Evolutionary conservation across 2,888 invertebrate species (phyloP).

Genomic region (Vesta saturnalis): DNA sequence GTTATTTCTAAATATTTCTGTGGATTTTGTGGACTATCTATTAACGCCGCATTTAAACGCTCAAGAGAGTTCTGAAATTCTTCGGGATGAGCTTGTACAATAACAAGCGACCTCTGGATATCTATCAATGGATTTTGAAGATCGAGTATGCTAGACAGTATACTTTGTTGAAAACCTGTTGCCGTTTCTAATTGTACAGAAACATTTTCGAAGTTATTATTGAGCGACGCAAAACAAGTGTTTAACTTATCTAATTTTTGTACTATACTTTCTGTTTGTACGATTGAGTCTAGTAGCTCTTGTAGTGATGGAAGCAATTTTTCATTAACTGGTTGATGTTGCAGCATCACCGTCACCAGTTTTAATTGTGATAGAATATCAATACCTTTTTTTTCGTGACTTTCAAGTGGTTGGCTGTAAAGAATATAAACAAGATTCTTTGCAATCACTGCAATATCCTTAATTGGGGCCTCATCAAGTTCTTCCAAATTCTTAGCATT

Average conservation of each 20-base stretch:
- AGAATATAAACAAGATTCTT: background rate
- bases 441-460: background rate
- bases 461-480: background rate
- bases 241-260: background rate
- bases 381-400: background rate
- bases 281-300: background rate
- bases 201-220: background rate
- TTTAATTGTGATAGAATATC: background rate
- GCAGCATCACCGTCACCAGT: background rate
- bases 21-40: background rate
- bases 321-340: background rate
- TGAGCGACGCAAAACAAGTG: background rate
- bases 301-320: background rate
- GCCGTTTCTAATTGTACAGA: background rate
- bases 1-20: background rate
- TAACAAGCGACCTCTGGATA: background rate
- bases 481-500: background rate
- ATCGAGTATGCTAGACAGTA: background rate
- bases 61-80: background rate
- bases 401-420: background rate
- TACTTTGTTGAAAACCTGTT: background rate
- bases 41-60: background rate
- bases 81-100: background rate
- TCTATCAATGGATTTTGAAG: background rate
- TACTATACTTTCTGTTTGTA: background rate